phyloP scores from a whole-genome alignment of 2,888 invertebrate species.

The Scaptomyza polygonia region DNA sequence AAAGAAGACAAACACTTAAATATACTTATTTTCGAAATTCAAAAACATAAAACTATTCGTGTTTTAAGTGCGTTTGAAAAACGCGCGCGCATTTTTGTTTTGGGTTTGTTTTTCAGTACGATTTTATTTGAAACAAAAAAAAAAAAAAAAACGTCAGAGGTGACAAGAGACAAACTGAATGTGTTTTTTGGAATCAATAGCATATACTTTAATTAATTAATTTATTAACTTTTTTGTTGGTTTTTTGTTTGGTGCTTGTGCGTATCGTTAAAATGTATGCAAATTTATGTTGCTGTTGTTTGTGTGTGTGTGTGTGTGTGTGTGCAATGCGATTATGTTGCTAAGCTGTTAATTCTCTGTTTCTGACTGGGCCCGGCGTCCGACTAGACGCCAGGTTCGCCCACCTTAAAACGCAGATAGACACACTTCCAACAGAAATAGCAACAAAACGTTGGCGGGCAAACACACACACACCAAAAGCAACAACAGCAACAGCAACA shows the following conservation, averaged over 20 bases:
- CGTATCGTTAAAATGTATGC: conserved; percentile 39
- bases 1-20: no score
- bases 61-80: conserved; percentile 41
- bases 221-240: conserved; percentile 27
- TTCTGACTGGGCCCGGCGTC: conserved; percentile 34
- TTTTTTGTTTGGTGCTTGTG: conserved; percentile 56
- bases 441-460: conserved; percentile 48
- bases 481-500: conserved; percentile 9
- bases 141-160: no score
- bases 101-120: conserved; percentile 24
- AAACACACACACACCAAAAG: conserved; percentile 3
- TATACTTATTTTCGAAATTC: no score
- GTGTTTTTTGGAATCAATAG: neutral
- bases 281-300: conserved; percentile 38
- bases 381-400: conserved; percentile 68
- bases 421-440: conserved; percentile 44
- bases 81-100: conserved; percentile 60
- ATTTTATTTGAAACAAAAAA: conserved; percentile 21
- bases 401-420: conserved; percentile 61
- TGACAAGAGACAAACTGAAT: conserved; percentile 41
- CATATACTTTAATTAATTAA: conserved; percentile 22
- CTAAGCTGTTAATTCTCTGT: conserved; percentile 23
- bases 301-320: conserved; percentile 18
- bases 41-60: conserved; percentile 3
- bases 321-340: conserved; percentile 31